These are phyloP conservation scores for Tenodera sinensis DNA, from an alignment of 2,888 invertebrate genomes.

Conservation along the genomic window DNA sequence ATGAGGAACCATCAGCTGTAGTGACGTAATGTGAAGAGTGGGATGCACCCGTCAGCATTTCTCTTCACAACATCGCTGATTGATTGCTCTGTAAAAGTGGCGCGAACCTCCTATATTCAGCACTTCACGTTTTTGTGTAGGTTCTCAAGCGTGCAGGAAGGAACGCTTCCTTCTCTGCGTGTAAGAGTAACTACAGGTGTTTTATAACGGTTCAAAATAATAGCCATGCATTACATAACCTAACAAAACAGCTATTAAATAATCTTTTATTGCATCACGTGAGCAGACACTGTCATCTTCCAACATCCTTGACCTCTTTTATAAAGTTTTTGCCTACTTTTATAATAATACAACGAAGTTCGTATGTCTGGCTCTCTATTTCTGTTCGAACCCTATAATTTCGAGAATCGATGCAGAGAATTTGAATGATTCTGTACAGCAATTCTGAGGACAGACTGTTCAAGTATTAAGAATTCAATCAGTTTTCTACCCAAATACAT, in stretches of 20 bases:
- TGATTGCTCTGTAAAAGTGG: background rate
- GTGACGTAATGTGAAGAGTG: too few species aligned
- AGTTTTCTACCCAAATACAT: too few species aligned
- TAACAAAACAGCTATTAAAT: background rate
- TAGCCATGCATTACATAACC: background rate
- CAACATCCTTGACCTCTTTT: background rate
- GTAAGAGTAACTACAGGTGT: background rate
- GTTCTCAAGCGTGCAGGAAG: background rate
- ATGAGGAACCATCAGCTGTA: too few species aligned
- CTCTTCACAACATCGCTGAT: background rate
- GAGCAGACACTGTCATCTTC: background rate
- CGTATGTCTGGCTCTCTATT: too few species aligned
- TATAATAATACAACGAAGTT: background rate
- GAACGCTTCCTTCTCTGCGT: background rate
- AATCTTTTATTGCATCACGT: background rate
- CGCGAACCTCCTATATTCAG: background rate
- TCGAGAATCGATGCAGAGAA: too few species aligned
- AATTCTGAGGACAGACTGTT: too few species aligned
- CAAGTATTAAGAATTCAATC: too few species aligned
- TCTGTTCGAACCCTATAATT: too few species aligned
- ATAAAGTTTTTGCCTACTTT: background rate
- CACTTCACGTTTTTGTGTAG: background rate
- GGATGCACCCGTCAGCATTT: background rate
- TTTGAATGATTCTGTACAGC: too few species aligned
- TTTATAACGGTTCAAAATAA: background rate